Evolutionary conservation across 2,888 invertebrate species (phyloP).

Genomic region (Drosophila leonis): DNA sequence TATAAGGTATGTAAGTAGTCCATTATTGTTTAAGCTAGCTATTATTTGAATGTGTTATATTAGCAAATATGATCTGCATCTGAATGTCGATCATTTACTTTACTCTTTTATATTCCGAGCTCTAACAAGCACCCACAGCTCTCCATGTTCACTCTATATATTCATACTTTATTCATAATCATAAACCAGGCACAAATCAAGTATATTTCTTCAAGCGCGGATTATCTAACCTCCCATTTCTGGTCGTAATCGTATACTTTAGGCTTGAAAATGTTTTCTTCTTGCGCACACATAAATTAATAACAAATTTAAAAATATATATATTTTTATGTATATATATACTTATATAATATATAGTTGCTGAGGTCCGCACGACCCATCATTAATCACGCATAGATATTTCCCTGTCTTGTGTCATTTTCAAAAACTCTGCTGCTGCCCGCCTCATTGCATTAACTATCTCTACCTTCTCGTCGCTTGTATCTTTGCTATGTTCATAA

Average conservation of each 20-base stretch:
- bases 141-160: neutral
- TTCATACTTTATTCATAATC: slow-evolving; percentile 1
- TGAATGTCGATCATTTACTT: too few species aligned
- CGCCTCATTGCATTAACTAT: slow-evolving; percentile 46
- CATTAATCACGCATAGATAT: slow-evolving; percentile 74
- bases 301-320: slow-evolving; percentile 77
- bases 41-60: too few species aligned
- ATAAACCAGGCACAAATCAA: neutral
- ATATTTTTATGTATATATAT: neutral
- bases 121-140: neutral
- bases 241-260: slow-evolving; percentile 28
- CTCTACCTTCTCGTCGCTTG: slow-evolving; percentile 28
- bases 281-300: slow-evolving; percentile 67
- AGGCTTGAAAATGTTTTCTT: slow-evolving; percentile 12
- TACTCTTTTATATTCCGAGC: neutral
- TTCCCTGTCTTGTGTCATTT: slow-evolving; percentile 73
- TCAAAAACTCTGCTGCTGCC: slow-evolving; percentile 21
- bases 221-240: slow-evolving; percentile 6
- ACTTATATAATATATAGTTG: slow-evolving; percentile 26
- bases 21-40: neutral
- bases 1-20: too few species aligned
- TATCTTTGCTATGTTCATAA: slow-evolving; percentile 61
- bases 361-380: slow-evolving; percentile 69
- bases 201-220: neutral
- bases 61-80: too few species aligned